Evolutionary conservation across 2,888 invertebrate species (phyloP).

Genomic region (Dicycla oo): DNA sequence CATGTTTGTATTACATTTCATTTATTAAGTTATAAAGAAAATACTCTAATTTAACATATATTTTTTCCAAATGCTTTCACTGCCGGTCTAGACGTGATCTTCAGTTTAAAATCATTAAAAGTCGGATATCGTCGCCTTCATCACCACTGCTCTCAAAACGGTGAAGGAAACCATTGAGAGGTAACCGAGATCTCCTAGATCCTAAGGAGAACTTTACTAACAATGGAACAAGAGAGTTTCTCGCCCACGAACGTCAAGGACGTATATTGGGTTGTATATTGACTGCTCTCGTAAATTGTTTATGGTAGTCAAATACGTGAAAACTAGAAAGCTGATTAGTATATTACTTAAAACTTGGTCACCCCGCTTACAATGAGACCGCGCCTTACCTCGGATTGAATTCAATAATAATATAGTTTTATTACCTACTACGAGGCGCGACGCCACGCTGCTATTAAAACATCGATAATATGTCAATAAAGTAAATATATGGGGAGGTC

Average conservation of each 20-base stretch:
- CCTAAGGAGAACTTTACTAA: neutral
- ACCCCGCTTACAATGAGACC: conserved; percentile 5
- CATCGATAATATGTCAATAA: neutral
- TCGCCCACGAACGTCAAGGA: accelerated
- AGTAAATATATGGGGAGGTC: neutral
- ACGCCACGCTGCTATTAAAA: conserved; percentile 6
- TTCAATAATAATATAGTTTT: conserved; percentile 39
- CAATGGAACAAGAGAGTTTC: neutral
- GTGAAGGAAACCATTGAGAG: too few relatives aligned
- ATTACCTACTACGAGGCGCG: conserved; percentile 2
- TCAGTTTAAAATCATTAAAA: too few relatives aligned
- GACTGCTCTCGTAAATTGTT: neutral
- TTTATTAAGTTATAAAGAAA: too few relatives aligned
- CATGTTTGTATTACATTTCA: too few relatives aligned
- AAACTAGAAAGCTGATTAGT: neutral
- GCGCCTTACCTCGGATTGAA: conserved; percentile 15
- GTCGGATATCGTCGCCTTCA: too few relatives aligned
- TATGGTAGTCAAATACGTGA: neutral
- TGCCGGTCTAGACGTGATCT: too few relatives aligned
- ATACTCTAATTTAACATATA: too few relatives aligned
- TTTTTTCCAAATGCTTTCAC: too few relatives aligned
- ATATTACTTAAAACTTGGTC: neutral
- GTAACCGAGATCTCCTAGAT: neutral
- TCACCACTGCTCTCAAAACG: neutral
- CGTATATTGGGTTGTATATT: too few relatives aligned